A percentile compares a stretch with the other conserved stretches of the same genome.
Evolutionary conservation across 2,888 invertebrate genomes (phyloP).

Genomic region (Capitulum mitella): DNA sequence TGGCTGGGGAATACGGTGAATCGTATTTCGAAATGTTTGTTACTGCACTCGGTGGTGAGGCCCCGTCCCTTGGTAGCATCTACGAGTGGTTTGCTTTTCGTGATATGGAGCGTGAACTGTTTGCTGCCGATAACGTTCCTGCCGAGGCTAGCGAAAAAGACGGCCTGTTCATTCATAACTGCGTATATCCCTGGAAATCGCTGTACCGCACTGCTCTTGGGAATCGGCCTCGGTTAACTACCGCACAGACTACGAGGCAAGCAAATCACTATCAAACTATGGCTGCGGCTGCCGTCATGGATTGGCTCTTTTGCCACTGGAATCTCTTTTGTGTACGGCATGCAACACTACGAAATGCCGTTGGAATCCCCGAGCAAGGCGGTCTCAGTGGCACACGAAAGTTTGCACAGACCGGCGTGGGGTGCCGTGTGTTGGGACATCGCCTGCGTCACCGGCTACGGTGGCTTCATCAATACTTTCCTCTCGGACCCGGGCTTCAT

Average conservation of each 20-base stretch:
- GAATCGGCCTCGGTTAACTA: slow-evolving; percentile 27
- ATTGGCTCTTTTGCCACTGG: slow-evolving; percentile 57
- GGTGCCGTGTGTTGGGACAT: slow-evolving; percentile 65
- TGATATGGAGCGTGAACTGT: no score
- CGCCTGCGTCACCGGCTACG: slow-evolving; percentile 61
- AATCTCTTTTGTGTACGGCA: slow-evolving; percentile 66
- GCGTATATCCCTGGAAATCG: slow-evolving; percentile 26
- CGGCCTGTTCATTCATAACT: neutral
- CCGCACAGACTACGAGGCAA: neutral
- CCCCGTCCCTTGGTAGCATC: no score
- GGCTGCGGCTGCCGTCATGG: slow-evolving; percentile 54
- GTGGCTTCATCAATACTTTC: slow-evolving; percentile 51
- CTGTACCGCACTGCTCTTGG: slow-evolving; percentile 27
- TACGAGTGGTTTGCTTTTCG: no score
- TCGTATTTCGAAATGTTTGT: no score
- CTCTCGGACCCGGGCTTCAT: slow-evolving; percentile 56
- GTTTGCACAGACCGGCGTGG: slow-evolving; percentile 61
- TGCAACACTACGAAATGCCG: slow-evolving; percentile 50
- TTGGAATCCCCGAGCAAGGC: slow-evolving; percentile 39
- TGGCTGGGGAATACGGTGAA: no score
- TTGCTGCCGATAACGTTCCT: no score
- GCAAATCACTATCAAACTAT: slow-evolving; percentile 18
- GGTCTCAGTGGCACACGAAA: slow-evolving; percentile 58
- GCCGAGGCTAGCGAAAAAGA: no score
- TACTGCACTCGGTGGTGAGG: no score